A percentile compares a stretch with the other conserved stretches of the same genome.
Conservation (phyloP, 2,888 invertebrate genomes). For the Trileptium ribeirensis region DNA sequence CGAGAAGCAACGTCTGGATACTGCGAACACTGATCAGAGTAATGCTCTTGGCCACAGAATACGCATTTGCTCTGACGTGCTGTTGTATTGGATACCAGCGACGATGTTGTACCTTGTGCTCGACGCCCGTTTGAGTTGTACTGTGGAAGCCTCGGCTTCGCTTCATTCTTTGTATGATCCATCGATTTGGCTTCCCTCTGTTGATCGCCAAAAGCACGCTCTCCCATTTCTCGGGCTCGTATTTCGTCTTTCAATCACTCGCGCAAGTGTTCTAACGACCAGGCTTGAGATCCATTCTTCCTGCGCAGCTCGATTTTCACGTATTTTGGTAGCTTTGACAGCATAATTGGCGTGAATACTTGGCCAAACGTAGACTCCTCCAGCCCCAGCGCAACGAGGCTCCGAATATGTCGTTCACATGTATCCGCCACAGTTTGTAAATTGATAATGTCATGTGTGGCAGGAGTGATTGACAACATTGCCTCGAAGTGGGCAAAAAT, state of each 20-base stretch:
- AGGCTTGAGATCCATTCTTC: background rate
- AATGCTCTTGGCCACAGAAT: conserved; percentile 1
- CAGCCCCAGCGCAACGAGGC: background rate
- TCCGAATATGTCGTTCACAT: background rate
- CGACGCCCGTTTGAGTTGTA: too few relatives aligned
- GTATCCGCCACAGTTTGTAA: background rate
- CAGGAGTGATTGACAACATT: background rate
- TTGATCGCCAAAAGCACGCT: background rate
- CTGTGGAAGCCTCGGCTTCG: too few relatives aligned
- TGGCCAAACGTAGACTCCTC: background rate
- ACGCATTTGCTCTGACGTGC: background rate
- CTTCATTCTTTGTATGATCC: too few relatives aligned
- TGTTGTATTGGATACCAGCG: background rate
- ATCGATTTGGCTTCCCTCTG: too few relatives aligned
- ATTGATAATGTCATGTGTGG: background rate
- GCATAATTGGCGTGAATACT: background rate
- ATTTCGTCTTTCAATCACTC: background rate
- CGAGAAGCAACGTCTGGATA: background rate
- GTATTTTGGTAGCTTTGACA: background rate
- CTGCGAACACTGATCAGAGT: conserved; percentile 8
- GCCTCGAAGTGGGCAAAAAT: background rate
- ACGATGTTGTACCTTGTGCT: too few relatives aligned
- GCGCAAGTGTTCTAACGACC: background rate
- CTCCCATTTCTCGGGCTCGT: background rate
- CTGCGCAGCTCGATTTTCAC: background rate